These are phyloP conservation scores for Drosophila cardini DNA, from an alignment of 1,140 invertebrate species.

Conservation along the genomic window DNA sequence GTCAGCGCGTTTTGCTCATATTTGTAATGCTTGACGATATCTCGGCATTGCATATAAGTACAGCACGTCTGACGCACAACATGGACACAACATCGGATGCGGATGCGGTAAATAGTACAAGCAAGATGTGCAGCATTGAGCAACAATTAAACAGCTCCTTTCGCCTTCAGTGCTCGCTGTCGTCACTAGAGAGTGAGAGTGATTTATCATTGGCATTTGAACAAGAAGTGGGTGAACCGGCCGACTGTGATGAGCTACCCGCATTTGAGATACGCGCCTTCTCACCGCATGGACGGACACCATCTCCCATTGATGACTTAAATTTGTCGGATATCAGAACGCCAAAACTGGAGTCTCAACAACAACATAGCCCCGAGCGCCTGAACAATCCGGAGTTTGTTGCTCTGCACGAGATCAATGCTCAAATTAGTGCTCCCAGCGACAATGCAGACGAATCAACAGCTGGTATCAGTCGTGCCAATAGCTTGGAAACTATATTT, in stretches of 20 bases:
- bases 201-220: slow-evolving; percentile 75
- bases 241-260: slow-evolving; percentile 71
- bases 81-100: slow-evolving; percentile 65
- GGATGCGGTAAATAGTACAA: slow-evolving; percentile 61
- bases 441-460: slow-evolving; percentile 54
- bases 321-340: slow-evolving; percentile 57
- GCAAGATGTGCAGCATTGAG: slow-evolving; percentile 44
- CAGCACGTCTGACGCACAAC: slow-evolving; percentile 29
- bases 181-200: slow-evolving; percentile 73
- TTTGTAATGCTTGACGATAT: slow-evolving; percentile 45
- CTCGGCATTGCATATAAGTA: slow-evolving; percentile 47
- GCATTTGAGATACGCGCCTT: slow-evolving; percentile 75
- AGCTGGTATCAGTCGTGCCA: slow-evolving; percentile 40
- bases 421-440: slow-evolving; percentile 77
- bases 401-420: slow-evolving; percentile 77
- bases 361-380: slow-evolving; percentile 29
- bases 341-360: slow-evolving; percentile 45
- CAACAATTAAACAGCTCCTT: slow-evolving; percentile 60
- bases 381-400: slow-evolving; percentile 74
- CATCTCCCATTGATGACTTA: slow-evolving; percentile 77
- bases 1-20: slow-evolving; percentile 15
- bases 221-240: slow-evolving; percentile 52
- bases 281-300: slow-evolving; percentile 75
- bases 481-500: slow-evolving; percentile 78
- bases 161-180: slow-evolving; percentile 65